Evolutionary conservation across 2,797 vertebrate species (phyloP), one percentile per base, ranked within the genome.

Genomic region (Gorsachius magnificus): DNA sequence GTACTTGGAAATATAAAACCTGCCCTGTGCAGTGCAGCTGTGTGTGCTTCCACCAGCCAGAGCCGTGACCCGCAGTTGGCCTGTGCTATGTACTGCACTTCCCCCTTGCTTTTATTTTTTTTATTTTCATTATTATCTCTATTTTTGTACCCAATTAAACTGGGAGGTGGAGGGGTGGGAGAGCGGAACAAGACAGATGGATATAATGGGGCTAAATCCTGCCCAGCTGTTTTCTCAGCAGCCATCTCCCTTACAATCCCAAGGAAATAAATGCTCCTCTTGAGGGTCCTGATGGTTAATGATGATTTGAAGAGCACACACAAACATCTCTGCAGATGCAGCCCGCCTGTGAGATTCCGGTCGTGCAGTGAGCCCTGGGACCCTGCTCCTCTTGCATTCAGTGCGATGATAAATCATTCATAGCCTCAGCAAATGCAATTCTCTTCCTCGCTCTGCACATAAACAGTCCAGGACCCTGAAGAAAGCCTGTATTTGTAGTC

Each of bases 401-500:
- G 83, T 3, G 36, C 2, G 13, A 28, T 75, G 94, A 97, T 97
- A 97, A 97, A 97, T 97, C 96, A 97, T 97, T 97, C 96, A 97
- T 97, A 53, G 76, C 90, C 85, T 95, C 57, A 9, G 95, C 91
- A 96, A 95, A 96, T 85, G 89, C 93, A 87, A 68, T 94, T 96
- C 94, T 88, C 75, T 43, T 53, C 83, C 63, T 87, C 3, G 2
- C 69, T 89, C 90, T 89, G 95, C 95, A 71, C 87, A 48, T 91
- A 90, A 96, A 92, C 95, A 87, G 95, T 60, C 83, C 76, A 63
- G 76, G 87, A 84, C 78, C 76, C 81, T 56, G 94, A 95, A 94
- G 90, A 89, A 94, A 93, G 88, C 88, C 80, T 80, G 72, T 35
- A n/a, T 90, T 95, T 92, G 92, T 92, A 82, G 86, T 94, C 95